These are phyloP conservation scores for Aphelocoma coerulescens DNA, from an alignment of 2,113 vertebrate species.

Conservation along the genomic window DNA sequence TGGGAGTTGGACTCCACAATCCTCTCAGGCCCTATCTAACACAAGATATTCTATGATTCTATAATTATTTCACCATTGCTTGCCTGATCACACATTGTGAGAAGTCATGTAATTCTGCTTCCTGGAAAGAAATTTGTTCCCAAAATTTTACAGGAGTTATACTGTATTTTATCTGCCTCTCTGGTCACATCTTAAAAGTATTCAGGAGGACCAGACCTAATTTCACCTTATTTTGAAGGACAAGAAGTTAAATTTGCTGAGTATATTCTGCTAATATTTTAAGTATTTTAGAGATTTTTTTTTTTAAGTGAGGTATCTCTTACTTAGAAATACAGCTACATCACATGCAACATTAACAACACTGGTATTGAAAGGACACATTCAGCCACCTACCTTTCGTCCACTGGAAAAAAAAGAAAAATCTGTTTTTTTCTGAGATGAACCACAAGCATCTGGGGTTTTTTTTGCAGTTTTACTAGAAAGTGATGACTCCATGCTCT, in stretches of 20 bases:
- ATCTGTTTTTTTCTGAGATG: not conserved
- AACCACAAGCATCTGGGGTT: fast-evolving
- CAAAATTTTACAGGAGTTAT: not conserved
- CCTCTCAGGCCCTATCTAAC: not conserved
- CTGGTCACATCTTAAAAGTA: not conserved
- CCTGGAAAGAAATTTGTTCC: not conserved
- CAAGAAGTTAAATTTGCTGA: not conserved
- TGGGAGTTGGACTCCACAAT: not conserved
- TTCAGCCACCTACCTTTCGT: not conserved
- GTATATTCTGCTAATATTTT: not conserved
- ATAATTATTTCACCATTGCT: not conserved
- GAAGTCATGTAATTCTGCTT: not conserved
- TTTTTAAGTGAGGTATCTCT: not conserved
- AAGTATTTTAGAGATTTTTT: not conserved
- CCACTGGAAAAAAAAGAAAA: not conserved
- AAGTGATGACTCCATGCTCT: not conserved
- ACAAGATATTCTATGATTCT: not conserved
- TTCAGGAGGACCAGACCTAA: not conserved
- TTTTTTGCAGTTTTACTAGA: not conserved
- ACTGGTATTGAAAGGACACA: not conserved
- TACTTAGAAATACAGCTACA: not conserved
- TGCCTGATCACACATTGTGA: not conserved
- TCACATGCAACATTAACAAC: not conserved
- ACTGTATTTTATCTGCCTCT: not conserved
- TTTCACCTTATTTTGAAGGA: not conserved